phyloP scores from a whole-genome alignment of 2,888 invertebrate species.

The Terebella lapidaria region DNA sequence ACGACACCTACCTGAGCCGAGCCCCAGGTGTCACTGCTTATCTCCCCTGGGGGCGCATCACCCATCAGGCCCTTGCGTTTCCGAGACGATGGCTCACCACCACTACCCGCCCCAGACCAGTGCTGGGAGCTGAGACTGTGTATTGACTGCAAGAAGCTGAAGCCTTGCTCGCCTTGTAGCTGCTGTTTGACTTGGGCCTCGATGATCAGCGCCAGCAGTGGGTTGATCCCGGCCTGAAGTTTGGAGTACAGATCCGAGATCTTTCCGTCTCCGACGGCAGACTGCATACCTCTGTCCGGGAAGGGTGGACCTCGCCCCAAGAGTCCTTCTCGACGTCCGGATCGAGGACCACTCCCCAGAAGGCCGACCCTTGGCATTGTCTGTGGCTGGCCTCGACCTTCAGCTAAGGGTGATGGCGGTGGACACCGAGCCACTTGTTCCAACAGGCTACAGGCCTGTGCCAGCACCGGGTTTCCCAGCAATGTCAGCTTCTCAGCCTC shows the following conservation, averaged over 20 bases:
- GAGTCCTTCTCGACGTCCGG: neutral
- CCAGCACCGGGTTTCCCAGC: neutral
- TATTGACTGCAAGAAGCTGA: neutral
- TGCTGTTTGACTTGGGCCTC: conserved; percentile 6
- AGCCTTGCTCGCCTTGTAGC: neutral
- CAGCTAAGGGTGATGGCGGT: too few relatives aligned
- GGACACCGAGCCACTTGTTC: neutral
- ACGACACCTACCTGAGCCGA: too few relatives aligned
- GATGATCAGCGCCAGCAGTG: conserved; percentile 1
- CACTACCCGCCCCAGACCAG: neutral
- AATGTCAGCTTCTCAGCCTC: neutral
- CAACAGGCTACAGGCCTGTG: neutral
- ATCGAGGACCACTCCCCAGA: neutral
- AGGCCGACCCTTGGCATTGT: too few relatives aligned
- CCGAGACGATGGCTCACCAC: too few relatives aligned
- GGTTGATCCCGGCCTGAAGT: neutral
- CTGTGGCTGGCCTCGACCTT: too few relatives aligned
- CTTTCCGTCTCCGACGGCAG: neutral
- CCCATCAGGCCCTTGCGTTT: neutral
- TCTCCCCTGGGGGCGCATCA: neutral
- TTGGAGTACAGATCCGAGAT: neutral
- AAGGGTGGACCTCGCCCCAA: neutral
- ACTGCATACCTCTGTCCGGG: neutral
- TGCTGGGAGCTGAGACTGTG: neutral
- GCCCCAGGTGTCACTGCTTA: too few relatives aligned